phyloP scores from a whole-genome alignment of 2,113 vertebrate genomes.

The Baryphthengus martii region DNA sequence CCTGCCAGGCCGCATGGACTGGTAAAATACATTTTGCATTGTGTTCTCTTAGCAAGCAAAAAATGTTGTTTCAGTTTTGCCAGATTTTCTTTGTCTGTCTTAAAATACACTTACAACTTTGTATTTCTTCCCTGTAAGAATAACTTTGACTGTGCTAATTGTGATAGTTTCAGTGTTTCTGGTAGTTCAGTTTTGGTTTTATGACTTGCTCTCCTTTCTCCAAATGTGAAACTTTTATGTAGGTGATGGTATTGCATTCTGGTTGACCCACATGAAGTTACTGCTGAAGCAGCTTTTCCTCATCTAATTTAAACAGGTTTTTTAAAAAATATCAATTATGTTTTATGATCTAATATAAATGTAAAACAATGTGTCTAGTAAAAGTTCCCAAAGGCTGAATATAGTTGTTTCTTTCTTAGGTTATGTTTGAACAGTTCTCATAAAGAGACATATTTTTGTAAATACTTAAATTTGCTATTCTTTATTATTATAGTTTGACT shows the following conservation, averaged over 20 bases:
- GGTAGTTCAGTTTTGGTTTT: not conserved
- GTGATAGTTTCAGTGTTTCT: not conserved
- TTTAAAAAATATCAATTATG: conserved; percentile 38
- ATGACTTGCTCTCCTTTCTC: not conserved
- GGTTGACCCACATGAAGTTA: not conserved
- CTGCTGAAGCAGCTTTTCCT: conserved; percentile 7
- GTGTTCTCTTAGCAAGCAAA: not conserved
- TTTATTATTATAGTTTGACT: not conserved
- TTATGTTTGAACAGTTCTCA: conserved; percentile 25
- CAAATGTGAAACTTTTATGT: not conserved
- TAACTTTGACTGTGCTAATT: not conserved
- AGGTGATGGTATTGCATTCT: not conserved
- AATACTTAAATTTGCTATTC: conserved; percentile 17
- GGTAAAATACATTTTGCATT: not conserved
- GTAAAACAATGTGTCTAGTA: conserved; percentile 18
- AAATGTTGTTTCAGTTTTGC: not conserved
- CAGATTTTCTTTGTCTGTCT: not conserved
- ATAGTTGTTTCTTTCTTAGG: not conserved
- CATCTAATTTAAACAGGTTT: not conserved
- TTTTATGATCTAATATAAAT: conserved; percentile 39
- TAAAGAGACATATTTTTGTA: not conserved
- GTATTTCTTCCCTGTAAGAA: not conserved
- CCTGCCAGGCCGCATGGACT: not conserved
- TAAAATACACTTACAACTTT: not conserved
- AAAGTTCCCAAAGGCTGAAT: conserved; percentile 39